Evolutionary conservation across 2,113 vertebrate genomes (phyloP), one percentile per base, ranked within the genome.

Genomic region (Alces alces): DNA sequence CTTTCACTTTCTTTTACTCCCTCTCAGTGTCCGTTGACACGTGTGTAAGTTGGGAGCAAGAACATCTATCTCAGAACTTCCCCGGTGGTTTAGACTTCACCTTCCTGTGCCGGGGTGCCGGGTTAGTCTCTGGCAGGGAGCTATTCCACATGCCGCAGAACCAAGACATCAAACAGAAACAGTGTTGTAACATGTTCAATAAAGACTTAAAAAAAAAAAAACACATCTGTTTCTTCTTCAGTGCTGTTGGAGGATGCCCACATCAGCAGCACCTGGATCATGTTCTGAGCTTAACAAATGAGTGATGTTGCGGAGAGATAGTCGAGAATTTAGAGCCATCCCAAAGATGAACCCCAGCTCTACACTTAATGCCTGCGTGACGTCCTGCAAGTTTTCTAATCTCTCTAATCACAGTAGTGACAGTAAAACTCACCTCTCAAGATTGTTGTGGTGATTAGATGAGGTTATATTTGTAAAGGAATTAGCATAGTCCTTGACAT

Each of bases 401-500:
- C 89, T 96, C 30, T 89, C 64, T 91, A 28, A 84, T 89, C 66
- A 55, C 39, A 21, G 55, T 47, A 66, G 54, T 60, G 64, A 82
- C 57, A 90, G 1, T 84, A 14, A 84, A 30, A 50, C 79, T 60
- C 66, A 47, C 58, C 84, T 93, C 61, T 91, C 36, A 33, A 84
- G 80, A 83, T 79, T 66, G 83, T 57, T 52, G 0, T 60, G 76
- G 91, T 89, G 91, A 89, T 86, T 28, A 82, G 70, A 47, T 79
- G 39, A 54, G 66, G 89, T 86, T 43, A 57, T 66, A 7, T 47
- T 84, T 83, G 33, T 82, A 83, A 93, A 73, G 47, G 58, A 70
- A 52, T 78, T 76, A 66, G 30, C 2, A 0, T 58, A 47, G 78
- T 85, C 78, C 58, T 78, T 36, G 58, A 89, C 43, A 45, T 19